Percentiles rank a stretch among this genome's conserved stretches.
Conservation (phyloP, 2,888 invertebrate species). For the Drosophila tripunctata region DNA sequence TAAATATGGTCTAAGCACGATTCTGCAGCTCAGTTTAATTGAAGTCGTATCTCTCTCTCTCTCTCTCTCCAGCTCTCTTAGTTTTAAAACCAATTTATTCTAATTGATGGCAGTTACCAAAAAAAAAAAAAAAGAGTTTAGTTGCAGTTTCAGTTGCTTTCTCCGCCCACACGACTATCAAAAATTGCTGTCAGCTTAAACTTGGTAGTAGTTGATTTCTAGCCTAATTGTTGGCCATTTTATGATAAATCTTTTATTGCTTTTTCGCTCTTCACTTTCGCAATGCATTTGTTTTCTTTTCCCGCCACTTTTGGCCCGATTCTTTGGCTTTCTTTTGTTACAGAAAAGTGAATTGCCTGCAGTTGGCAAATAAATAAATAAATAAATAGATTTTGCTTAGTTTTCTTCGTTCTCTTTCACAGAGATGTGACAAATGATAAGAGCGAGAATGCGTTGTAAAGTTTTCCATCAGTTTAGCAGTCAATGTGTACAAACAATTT, state of each 20-base stretch:
- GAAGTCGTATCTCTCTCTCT: conserved; percentile 44
- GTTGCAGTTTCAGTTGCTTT: conserved; percentile 33
- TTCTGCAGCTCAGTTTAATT: conserved; percentile 60
- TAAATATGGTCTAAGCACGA: conserved; percentile 78
- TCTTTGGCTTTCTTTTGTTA: conserved; percentile 24
- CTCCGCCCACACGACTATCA: conserved; percentile 59
- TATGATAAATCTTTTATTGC: background rate
- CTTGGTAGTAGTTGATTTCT: conserved; percentile 43
- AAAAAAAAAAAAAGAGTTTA: background rate
- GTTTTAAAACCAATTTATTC: conserved; percentile 12
- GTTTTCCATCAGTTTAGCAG: conserved; percentile 65
- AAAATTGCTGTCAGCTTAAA: conserved; percentile 39
- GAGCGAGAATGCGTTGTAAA: conserved; percentile 64
- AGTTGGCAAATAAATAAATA: conserved; percentile 31
- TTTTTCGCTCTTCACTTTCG: conserved; percentile 4
- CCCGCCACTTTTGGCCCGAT: background rate
- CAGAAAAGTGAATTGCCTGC: conserved; percentile 73
- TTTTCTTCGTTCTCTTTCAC: background rate
- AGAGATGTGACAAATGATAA: conserved; percentile 73
- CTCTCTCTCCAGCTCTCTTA: background rate
- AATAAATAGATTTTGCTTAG: conserved; percentile 28
- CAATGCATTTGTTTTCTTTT: background rate
- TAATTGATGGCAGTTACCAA: conserved; percentile 64
- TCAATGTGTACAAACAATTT: conserved; percentile 49
- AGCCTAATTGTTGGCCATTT: conserved; percentile 21